phyloP scores from a whole-genome alignment of 2,113 vertebrate species.

The Brachyhypopomus occidentalis region DNA sequence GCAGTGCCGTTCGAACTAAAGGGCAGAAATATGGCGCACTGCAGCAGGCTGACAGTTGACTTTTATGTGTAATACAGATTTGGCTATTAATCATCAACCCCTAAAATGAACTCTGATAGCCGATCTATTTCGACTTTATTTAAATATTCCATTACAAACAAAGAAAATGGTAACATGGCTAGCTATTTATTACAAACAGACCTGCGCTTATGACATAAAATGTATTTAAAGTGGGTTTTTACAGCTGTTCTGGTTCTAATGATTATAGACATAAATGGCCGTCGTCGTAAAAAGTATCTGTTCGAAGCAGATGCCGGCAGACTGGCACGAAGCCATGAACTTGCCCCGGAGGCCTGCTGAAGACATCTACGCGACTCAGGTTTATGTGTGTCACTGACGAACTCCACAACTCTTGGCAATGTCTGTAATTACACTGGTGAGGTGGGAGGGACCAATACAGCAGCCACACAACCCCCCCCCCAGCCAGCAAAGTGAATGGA shows the following conservation, averaged over 20 bases:
- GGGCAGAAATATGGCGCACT: too few relatives aligned
- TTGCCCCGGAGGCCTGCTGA: slow-evolving; percentile 12
- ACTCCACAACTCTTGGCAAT: too few relatives aligned
- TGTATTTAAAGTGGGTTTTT: slow-evolving; percentile 9
- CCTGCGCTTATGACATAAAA: slow-evolving; percentile 1
- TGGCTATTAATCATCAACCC: too few relatives aligned
- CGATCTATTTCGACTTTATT: not conserved
- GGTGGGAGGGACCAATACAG: not conserved
- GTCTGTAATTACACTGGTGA: not conserved
- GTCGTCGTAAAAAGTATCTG: slow-evolving; percentile 3
- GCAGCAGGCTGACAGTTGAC: too few relatives aligned
- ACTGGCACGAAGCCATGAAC: slow-evolving; percentile 7
- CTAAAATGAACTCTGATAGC: not conserved
- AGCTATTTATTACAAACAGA: not conserved
- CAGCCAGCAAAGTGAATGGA: not conserved
- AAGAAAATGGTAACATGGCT: not conserved
- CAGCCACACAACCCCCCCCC: too few relatives aligned
- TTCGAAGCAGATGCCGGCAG: slow-evolving; percentile 7
- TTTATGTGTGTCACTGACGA: not conserved
- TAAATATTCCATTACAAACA: not conserved
- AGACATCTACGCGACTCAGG: slow-evolving; percentile 19
- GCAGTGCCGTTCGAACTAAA: too few relatives aligned
- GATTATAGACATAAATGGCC: slow-evolving; percentile 16
- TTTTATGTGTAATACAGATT: too few relatives aligned
- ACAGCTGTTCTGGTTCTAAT: slow-evolving; percentile 3